Evolutionary conservation across 2,797 vertebrate species (phyloP).

Genomic region (Falco rusticolus): DNA sequence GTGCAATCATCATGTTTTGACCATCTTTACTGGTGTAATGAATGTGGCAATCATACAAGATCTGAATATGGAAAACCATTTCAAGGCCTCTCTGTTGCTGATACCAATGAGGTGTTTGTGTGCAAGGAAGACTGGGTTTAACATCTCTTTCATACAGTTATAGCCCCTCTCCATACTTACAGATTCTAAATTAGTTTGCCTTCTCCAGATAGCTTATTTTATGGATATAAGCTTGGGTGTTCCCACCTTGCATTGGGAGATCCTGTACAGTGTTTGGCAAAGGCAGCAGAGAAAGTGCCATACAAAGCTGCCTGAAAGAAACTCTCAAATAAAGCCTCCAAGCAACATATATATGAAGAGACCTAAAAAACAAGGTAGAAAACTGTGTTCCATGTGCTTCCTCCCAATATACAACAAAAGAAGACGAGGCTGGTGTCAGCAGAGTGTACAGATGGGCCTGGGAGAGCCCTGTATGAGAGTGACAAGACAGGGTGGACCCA

Average conservation of each 20-base stretch:
- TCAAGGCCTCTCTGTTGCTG: background rate
- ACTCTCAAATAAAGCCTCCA: background rate
- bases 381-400: background rate
- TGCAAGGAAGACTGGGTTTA: background rate
- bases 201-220: background rate
- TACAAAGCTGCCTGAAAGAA: background rate
- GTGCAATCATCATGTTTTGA: background rate
- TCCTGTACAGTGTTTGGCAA: background rate
- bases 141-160: background rate
- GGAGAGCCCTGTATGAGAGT: background rate
- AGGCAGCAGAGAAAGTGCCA: background rate
- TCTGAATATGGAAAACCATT: background rate
- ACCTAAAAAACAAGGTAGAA: background rate
- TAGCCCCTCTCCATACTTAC: background rate
- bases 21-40: background rate
- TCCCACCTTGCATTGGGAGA: background rate
- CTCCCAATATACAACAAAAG: background rate
- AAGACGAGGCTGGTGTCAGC: background rate
- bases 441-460: background rate
- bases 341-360: accelerated
- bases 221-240: background rate
- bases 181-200: background rate
- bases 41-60: background rate
- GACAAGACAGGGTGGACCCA: background rate
- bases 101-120: accelerated